Conservation (phyloP, 2,113 vertebrate species). For the Vanacampus margaritifer region DNA sequence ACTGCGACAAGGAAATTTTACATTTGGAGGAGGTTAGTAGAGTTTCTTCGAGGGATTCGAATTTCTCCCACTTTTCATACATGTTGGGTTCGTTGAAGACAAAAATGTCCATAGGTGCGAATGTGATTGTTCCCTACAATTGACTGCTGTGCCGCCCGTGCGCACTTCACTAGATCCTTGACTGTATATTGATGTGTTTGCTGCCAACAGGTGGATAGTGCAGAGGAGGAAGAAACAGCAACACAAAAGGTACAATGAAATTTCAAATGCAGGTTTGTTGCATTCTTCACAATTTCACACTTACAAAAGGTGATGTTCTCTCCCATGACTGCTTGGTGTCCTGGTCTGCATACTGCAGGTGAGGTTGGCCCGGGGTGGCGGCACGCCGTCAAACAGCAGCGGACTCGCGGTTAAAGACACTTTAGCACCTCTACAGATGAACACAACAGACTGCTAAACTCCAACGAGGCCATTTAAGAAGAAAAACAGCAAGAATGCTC, state of each 20-base stretch:
- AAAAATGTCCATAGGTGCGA: too few species aligned
- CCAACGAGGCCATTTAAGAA: not conserved
- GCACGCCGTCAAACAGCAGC: conserved; percentile 51
- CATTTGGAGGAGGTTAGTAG: not conserved
- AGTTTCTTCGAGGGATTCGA: not conserved
- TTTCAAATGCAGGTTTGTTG: conserved; percentile 16
- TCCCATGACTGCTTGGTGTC: conserved; percentile 6
- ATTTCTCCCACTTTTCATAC: too few species aligned
- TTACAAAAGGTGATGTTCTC: not conserved
- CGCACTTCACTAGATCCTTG: not conserved
- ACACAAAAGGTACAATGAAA: conserved; percentile 58
- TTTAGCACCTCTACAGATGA: conserved; percentile 4
- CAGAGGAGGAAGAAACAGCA: conserved; percentile 63
- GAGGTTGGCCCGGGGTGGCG: conserved; percentile 38
- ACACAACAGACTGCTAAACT: conserved; percentile 23
- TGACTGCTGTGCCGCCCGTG: not conserved
- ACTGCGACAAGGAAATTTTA: not conserved
- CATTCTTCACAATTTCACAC: not conserved
- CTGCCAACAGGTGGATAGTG: conserved; percentile 63
- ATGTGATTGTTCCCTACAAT: not conserved
- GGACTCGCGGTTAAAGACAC: conserved; percentile 71
- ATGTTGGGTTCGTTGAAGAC: too few species aligned
- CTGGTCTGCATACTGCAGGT: conserved; percentile 34
- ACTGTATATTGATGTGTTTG: not conserved
- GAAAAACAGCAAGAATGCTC: not conserved